phyloP scores from a whole-genome alignment of 2,797 vertebrate species.

The Coranthus polyacanthus region DNA sequence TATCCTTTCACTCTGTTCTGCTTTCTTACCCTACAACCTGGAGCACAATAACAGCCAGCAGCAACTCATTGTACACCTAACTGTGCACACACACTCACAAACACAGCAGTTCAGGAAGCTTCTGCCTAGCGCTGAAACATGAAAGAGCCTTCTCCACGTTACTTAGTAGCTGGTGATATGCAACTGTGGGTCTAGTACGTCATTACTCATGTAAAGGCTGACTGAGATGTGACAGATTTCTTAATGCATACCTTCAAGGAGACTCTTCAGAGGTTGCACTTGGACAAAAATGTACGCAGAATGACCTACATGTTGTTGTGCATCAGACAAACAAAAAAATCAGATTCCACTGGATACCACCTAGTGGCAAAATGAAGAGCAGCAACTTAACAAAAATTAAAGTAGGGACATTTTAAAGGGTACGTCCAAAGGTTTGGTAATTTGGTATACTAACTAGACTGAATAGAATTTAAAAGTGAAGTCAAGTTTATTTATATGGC shows the following conservation, averaged over 20 bases:
- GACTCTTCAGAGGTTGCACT: slow-evolving; percentile 24
- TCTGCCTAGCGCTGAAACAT: slow-evolving; percentile 33
- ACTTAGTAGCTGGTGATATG: slow-evolving; percentile 35
- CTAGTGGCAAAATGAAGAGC: slow-evolving; percentile 59
- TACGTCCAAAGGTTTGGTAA: neutral
- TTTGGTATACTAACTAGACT: neutral
- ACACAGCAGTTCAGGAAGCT: slow-evolving; percentile 38
- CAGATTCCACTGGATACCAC: slow-evolving; percentile 41
- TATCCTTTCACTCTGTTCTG: slow-evolving; percentile 45
- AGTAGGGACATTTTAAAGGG: neutral
- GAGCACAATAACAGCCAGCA: slow-evolving; percentile 51
- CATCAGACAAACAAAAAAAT: slow-evolving; percentile 12
- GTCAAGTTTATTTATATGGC: slow-evolving; percentile 17
- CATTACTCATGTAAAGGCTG: slow-evolving; percentile 14
- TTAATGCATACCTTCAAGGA: slow-evolving; percentile 4
- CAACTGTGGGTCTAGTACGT: slow-evolving; percentile 3
- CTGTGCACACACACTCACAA: slow-evolving; percentile 13
- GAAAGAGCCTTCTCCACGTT: no score
- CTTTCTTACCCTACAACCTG: slow-evolving; percentile 47
- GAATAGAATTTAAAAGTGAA: slow-evolving; percentile 8
- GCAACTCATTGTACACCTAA: slow-evolving; percentile 22
- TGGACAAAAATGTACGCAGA: slow-evolving; percentile 8
- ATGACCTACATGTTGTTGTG: slow-evolving; percentile 28
- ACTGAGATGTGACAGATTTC: slow-evolving; percentile 15
- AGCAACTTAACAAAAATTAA: slow-evolving; percentile 27